These are phyloP conservation scores for Neodiprion lecontei DNA, from an alignment of 1,140 invertebrate species.

Conservation along the genomic window DNA sequence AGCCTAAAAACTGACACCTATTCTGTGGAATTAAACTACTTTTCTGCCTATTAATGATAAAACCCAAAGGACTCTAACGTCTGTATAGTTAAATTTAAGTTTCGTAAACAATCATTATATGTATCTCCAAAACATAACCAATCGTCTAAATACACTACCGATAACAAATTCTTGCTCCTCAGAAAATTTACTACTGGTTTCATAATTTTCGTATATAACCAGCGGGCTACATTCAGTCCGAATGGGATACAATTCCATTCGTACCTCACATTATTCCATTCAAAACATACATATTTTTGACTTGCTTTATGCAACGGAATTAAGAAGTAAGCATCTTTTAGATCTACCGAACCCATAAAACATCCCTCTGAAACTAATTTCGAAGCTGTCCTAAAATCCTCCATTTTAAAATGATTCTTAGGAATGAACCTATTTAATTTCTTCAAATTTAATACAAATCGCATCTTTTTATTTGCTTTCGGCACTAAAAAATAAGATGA, in stretches of 20 bases:
- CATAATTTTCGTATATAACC: conserved; percentile 34
- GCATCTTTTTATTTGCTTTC: conserved; percentile 43
- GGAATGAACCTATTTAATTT: conserved; percentile 18
- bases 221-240: conserved; percentile 29
- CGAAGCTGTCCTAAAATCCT: conserved; percentile 10
- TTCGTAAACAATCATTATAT: conserved; percentile 6
- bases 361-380: background rate
- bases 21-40: conserved; percentile 24
- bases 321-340: conserved; percentile 27
- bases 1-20: conserved; percentile 33
- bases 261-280: conserved; percentile 19
- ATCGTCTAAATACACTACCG: conserved; percentile 23
- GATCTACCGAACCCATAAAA: background rate
- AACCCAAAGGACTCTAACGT: conserved; percentile 33
- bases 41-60: conserved; percentile 30
- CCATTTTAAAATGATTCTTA: conserved; percentile 18
- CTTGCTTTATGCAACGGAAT: conserved; percentile 22
- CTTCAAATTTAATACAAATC: conserved; percentile 29
- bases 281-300: conserved; percentile 35
- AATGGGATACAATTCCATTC: conserved; percentile 34
- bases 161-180: conserved; percentile 18
- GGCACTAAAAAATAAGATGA: conserved; percentile 42
- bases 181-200: conserved; percentile 29
- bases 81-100: conserved; percentile 11
- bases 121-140: conserved; percentile 15